Evolutionary conservation across 2,888 invertebrate genomes (phyloP).

Genomic region (Drosophila meridionalis): DNA sequence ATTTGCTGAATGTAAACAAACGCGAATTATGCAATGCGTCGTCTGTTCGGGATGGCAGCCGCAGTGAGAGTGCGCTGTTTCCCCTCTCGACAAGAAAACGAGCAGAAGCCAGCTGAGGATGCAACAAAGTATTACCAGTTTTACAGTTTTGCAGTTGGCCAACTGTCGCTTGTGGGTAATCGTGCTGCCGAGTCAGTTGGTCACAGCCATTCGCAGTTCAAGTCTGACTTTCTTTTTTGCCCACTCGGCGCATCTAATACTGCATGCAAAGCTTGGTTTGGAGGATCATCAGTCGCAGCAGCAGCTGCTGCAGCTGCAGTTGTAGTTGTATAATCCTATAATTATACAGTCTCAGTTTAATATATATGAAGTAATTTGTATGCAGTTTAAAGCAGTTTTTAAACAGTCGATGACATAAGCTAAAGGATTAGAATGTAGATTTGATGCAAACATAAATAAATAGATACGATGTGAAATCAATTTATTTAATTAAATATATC

Average conservation of each 20-base stretch:
- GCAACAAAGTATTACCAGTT: slow-evolving; percentile 64
- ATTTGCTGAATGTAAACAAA: slow-evolving; percentile 61
- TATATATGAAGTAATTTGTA: slow-evolving; percentile 11
- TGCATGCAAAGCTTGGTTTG: slow-evolving; percentile 6
- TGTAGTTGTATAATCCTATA: slow-evolving; percentile 60
- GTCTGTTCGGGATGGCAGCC: slow-evolving; percentile 40
- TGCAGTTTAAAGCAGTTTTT: neutral
- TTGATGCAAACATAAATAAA: neutral
- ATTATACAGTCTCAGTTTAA: slow-evolving; percentile 23
- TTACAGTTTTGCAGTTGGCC: slow-evolving; percentile 54
- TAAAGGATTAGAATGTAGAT: neutral
- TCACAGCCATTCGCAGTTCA: slow-evolving; percentile 23
- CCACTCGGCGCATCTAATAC: slow-evolving; percentile 20
- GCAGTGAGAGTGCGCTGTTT: slow-evolving; percentile 62
- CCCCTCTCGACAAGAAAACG: slow-evolving; percentile 22
- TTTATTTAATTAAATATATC: neutral
- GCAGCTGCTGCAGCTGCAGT: slow-evolving; percentile 16
- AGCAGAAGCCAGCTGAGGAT: slow-evolving; percentile 61
- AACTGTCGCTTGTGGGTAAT: slow-evolving; percentile 59
- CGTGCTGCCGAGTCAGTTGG: slow-evolving; percentile 67
- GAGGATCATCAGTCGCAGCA: slow-evolving; percentile 36
- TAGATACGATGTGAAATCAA: neutral
- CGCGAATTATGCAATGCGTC: slow-evolving; percentile 63
- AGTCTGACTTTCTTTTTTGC: slow-evolving; percentile 59
- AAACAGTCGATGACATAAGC: neutral